Evolutionary conservation across 2,113 vertebrate species (phyloP).

Genomic region (Zonotrichia leucophrys): DNA sequence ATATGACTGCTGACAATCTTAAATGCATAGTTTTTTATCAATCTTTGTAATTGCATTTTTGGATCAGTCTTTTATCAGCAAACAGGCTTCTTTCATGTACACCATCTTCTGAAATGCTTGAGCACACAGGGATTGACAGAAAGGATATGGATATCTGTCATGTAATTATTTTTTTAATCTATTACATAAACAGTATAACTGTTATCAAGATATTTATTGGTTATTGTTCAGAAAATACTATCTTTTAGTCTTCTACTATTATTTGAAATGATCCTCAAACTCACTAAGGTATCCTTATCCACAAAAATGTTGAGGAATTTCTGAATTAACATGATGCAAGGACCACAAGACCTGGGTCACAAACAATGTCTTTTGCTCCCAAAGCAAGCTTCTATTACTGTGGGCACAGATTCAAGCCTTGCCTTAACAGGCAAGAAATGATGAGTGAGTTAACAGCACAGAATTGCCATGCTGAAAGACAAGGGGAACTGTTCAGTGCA

Average conservation of each 20-base stretch:
- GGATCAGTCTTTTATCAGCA: not conserved
- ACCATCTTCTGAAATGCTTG: not conserved
- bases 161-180: not conserved
- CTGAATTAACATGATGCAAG: not conserved
- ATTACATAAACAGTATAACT: not conserved
- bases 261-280: not conserved
- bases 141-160: not conserved
- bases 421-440: conserved; percentile 50
- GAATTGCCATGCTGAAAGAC: conserved; percentile 55
- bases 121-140: not conserved
- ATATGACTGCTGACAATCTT: not conserved
- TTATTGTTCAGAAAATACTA: not conserved
- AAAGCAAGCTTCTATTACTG: not conserved
- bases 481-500: conserved; percentile 47
- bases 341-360: not conserved
- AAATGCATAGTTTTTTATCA: not conserved
- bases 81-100: not conserved
- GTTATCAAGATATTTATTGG: not conserved
- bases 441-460: conserved; percentile 49
- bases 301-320: not conserved
- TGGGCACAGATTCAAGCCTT: not conserved
- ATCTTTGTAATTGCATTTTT: not conserved
- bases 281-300: not conserved
- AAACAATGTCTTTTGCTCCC: not conserved
- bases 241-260: not conserved